Conservation (phyloP, 2,888 invertebrate species). For the Synergus laeviventris region DNA sequence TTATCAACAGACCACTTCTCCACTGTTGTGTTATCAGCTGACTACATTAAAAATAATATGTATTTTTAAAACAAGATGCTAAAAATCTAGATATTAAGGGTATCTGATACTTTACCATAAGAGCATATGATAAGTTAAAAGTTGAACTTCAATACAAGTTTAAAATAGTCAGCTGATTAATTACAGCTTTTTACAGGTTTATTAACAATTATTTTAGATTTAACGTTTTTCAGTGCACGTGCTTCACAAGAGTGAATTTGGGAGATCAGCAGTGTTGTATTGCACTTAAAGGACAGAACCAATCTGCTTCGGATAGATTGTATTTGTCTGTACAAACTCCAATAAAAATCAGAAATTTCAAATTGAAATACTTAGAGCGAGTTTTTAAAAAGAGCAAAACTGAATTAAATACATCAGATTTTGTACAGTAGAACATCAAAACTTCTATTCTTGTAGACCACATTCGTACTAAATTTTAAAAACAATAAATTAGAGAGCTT, state of each 20-base stretch:
- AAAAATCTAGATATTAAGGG: background rate
- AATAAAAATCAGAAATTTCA: background rate
- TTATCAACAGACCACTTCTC: slow-evolving; percentile 32
- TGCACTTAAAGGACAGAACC: slow-evolving; percentile 24
- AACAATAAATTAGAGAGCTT: slow-evolving; percentile 3
- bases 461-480: slow-evolving; percentile 8
- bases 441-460: slow-evolving; percentile 11
- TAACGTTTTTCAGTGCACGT: slow-evolving; percentile 1
- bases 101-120: too few relatives aligned
- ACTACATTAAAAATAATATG: background rate
- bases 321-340: slow-evolving; percentile 24
- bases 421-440: background rate
- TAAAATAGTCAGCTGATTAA: slow-evolving; percentile 2
- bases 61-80: background rate
- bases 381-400: background rate
- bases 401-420: background rate
- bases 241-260: slow-evolving; percentile 27
- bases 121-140: too few relatives aligned
- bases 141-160: background rate
- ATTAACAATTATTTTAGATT: slow-evolving; percentile 1
- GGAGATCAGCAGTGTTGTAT: slow-evolving; percentile 10
- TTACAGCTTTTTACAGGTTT: background rate
- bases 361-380: background rate
- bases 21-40: slow-evolving; percentile 22
- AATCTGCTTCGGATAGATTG: slow-evolving; percentile 4